A percentile compares a stretch with the other conserved stretches of the same genome.
Evolutionary conservation across 1,140 invertebrate genomes (phyloP).

Genomic region (Trigoniulus corallinus): DNA sequence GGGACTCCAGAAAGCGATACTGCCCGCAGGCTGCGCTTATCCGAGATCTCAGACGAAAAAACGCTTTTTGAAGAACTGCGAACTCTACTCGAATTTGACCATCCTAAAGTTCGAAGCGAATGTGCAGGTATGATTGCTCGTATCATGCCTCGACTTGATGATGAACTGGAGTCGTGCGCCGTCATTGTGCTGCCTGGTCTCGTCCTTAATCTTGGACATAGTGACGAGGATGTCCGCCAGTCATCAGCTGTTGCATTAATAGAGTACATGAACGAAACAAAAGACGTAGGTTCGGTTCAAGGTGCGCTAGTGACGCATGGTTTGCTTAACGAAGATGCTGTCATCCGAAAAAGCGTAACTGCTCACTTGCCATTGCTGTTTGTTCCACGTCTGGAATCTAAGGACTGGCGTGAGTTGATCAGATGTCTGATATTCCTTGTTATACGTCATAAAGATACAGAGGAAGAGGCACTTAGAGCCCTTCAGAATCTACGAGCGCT

Average conservation of each 20-base stretch:
- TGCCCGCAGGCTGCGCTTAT: background rate
- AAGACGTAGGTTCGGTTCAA: slow-evolving; percentile 18
- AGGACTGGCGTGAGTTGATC: background rate
- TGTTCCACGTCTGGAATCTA: background rate
- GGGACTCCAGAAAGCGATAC: too few relatives aligned
- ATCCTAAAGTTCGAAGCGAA: slow-evolving; percentile 25
- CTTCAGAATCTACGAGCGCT: background rate
- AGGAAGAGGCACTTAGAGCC: background rate
- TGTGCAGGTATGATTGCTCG: slow-evolving; percentile 25
- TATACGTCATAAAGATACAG: background rate
- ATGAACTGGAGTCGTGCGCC: slow-evolving; percentile 25
- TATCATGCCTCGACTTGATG: slow-evolving; percentile 23
- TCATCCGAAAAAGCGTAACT: background rate
- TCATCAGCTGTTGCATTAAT: slow-evolving; percentile 24
- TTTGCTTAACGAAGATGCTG: slow-evolving; percentile 20
- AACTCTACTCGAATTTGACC: slow-evolving; percentile 19
- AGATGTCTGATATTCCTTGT: background rate
- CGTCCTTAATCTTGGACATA: slow-evolving; percentile 25
- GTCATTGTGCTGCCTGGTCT: slow-evolving; percentile 21
- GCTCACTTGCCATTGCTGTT: slow-evolving; percentile 3
- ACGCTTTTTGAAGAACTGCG: slow-evolving; percentile 23
- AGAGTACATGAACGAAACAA: slow-evolving; percentile 25
- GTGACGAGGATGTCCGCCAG: slow-evolving; percentile 22
- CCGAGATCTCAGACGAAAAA: slow-evolving; percentile 14
- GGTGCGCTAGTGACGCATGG: slow-evolving; percentile 22